Evolutionary conservation across 2,888 invertebrate genomes (phyloP).

Genomic region (Agrochola litura): DNA sequence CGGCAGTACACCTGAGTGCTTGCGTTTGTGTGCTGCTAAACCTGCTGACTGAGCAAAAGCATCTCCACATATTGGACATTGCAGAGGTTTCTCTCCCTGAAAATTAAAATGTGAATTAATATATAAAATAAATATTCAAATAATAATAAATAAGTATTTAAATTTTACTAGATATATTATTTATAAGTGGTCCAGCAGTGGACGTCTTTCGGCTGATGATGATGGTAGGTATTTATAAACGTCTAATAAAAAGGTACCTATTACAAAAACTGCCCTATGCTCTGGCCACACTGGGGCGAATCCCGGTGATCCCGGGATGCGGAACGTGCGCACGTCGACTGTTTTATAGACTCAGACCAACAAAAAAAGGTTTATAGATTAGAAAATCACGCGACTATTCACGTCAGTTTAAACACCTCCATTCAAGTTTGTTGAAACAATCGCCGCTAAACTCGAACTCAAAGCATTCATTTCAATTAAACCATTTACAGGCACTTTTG

Average conservation of each 20-base stretch:
- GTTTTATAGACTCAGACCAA: too few species aligned
- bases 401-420: neutral
- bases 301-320: neutral
- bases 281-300: neutral
- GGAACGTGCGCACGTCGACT: neutral
- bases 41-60: constrained; percentile 87
- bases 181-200: too few species aligned
- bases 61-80: constrained; percentile 83
- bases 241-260: neutral
- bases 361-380: neutral
- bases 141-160: too few species aligned
- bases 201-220: too few species aligned
- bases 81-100: constrained; percentile 87
- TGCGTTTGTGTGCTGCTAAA: constrained; percentile 82
- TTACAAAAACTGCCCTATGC: neutral
- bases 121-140: neutral
- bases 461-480: too few species aligned
- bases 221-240: too few species aligned
- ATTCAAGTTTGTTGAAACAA: neutral
- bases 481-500: too few species aligned
- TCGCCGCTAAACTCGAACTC: too few species aligned
- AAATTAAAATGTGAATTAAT: constrained; percentile 46
- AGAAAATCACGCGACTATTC: neutral
- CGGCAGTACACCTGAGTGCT: constrained; percentile 86
- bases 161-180: too few species aligned